A percentile compares a stretch with the other conserved stretches of the same genome.
phyloP scores from a whole-genome alignment of 1,140 invertebrate species.

The Orchestia grillus region DNA sequence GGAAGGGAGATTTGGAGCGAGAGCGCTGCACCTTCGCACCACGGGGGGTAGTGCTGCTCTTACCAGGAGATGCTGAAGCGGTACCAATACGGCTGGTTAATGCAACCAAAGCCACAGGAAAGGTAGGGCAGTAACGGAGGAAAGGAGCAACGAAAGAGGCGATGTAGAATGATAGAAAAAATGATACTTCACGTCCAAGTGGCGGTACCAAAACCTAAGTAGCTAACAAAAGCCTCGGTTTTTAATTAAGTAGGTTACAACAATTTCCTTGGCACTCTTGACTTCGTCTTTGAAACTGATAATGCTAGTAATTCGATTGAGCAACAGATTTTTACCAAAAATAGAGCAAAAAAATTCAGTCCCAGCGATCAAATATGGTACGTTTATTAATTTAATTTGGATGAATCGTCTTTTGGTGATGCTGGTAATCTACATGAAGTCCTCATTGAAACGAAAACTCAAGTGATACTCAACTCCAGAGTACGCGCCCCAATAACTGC shows the following conservation, averaged over 20 bases:
- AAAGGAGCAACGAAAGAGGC: not conserved
- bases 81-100: conserved; percentile 43
- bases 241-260: not conserved
- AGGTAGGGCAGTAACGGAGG: not conserved
- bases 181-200: not conserved
- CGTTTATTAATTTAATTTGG: too few relatives aligned
- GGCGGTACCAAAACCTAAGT: not conserved
- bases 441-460: too few relatives aligned
- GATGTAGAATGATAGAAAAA: not conserved
- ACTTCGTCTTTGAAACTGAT: not conserved
- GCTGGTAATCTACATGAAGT: too few relatives aligned
- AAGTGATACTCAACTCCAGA: too few relatives aligned
- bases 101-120: conserved; percentile 41
- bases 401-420: too few relatives aligned
- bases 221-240: not conserved
- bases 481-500: too few relatives aligned
- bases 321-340: not conserved
- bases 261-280: not conserved
- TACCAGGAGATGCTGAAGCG: conserved; percentile 55
- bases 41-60: conserved; percentile 34
- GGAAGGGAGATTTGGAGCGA: conserved; percentile 90
- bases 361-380: too few relatives aligned
- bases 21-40: conserved; percentile 77
- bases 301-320: not conserved
- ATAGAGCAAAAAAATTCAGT: not conserved